These are phyloP conservation scores for Odocoileus hemionus DNA, from an alignment of 2,113 vertebrate species.

Conservation along the genomic window DNA sequence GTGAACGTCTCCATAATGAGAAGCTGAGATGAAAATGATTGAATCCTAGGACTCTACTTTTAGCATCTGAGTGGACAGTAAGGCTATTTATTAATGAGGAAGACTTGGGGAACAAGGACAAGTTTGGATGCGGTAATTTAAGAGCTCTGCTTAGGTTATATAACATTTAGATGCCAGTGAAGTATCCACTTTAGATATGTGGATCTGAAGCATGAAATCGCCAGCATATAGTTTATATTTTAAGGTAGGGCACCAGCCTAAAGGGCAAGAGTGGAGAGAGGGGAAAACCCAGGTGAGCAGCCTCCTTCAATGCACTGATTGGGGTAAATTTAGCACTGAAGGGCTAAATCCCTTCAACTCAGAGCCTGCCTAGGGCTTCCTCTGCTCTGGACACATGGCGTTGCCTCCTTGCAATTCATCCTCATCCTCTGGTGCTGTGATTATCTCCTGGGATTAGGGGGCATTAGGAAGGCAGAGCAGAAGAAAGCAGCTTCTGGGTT, in stretches of 20 bases:
- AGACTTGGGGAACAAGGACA: neutral
- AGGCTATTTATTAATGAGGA: neutral
- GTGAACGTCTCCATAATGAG: neutral
- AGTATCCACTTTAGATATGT: neutral
- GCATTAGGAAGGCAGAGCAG: neutral
- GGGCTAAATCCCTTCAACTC: neutral
- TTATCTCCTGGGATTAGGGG: conserved; percentile 6
- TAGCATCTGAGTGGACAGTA: neutral
- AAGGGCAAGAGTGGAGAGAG: neutral
- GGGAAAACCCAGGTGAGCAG: neutral
- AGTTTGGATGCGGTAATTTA: neutral
- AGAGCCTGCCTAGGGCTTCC: neutral
- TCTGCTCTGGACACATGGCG: neutral
- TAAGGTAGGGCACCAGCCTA: neutral
- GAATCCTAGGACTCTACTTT: neutral
- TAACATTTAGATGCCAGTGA: neutral
- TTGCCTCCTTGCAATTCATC: neutral
- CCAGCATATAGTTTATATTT: neutral
- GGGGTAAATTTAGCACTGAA: neutral
- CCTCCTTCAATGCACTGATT: neutral
- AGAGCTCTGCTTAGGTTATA: neutral
- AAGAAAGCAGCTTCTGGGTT: neutral
- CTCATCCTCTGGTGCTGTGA: neutral
- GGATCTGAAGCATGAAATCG: neutral
- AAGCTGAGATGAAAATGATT: neutral